Evolutionary conservation across 2,113 vertebrate genomes (phyloP).

Genomic region (Phasianus colchicus): DNA sequence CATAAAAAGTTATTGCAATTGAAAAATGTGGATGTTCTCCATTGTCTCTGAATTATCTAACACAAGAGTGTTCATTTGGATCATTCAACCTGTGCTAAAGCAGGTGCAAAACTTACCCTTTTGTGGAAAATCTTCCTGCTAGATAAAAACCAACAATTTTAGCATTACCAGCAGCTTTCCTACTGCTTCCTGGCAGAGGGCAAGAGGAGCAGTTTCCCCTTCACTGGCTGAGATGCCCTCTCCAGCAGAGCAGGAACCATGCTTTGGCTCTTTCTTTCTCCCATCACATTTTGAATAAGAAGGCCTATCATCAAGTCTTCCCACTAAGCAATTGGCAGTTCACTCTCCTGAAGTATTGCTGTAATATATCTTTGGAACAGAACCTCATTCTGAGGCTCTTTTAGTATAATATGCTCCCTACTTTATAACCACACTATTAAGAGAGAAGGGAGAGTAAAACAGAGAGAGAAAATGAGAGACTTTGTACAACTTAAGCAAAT

Average conservation of each 20-base stretch:
- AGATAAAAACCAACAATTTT: accelerated
- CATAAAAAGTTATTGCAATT: neutral
- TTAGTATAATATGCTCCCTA: neutral
- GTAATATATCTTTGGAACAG: neutral
- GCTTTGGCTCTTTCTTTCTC: constrained; percentile 8
- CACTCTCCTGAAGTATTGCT: neutral
- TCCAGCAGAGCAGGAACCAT: neutral
- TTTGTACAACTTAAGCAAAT: neutral
- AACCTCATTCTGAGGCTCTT: neutral
- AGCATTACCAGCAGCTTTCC: neutral
- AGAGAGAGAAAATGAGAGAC: neutral
- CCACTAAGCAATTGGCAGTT: neutral
- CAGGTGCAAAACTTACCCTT: neutral
- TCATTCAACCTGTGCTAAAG: neutral
- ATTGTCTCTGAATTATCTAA: neutral
- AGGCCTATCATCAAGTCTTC: neutral
- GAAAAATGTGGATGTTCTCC: neutral
- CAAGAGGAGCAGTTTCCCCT: neutral
- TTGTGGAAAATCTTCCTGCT: neutral
- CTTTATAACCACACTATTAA: neutral
- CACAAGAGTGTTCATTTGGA: neutral
- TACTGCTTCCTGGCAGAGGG: neutral
- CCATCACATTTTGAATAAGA: neutral
- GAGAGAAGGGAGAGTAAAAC: neutral
- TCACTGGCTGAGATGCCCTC: neutral